Conservation (phyloP, 1,140 invertebrate species). For the Thereuonema tuberculata region DNA sequence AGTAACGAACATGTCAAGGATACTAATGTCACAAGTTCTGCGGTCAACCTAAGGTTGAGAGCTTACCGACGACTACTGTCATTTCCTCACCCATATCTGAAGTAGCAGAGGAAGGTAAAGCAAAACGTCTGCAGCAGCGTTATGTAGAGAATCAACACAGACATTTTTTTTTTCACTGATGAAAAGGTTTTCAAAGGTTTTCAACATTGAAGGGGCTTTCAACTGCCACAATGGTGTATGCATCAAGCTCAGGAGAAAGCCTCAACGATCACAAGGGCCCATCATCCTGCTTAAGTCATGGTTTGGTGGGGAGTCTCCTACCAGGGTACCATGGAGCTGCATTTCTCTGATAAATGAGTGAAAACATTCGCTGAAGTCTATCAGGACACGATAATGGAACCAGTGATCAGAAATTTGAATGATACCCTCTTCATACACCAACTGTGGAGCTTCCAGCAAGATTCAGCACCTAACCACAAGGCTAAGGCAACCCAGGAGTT, state of each 20-base stretch:
- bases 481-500: background rate
- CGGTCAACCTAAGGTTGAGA: no score
- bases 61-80: no score
- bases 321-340: background rate
- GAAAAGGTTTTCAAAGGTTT: background rate
- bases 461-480: background rate
- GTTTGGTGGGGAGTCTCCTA: background rate
- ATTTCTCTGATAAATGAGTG: background rate
- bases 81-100: no score
- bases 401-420: background rate
- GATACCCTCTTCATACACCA: background rate
- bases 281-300: background rate
- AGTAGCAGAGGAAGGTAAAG: no score
- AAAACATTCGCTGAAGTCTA: background rate
- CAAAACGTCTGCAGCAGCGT: no score
- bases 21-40: no score
- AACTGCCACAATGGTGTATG: background rate
- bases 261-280: background rate
- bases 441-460: background rate
- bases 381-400: background rate
- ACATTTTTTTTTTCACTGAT: background rate
- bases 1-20: no score
- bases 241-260: background rate
- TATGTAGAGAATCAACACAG: no score
- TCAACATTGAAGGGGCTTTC: background rate